Evolutionary conservation across 2,797 vertebrate species (phyloP).

Genomic region (Numenius phaeopus): DNA sequence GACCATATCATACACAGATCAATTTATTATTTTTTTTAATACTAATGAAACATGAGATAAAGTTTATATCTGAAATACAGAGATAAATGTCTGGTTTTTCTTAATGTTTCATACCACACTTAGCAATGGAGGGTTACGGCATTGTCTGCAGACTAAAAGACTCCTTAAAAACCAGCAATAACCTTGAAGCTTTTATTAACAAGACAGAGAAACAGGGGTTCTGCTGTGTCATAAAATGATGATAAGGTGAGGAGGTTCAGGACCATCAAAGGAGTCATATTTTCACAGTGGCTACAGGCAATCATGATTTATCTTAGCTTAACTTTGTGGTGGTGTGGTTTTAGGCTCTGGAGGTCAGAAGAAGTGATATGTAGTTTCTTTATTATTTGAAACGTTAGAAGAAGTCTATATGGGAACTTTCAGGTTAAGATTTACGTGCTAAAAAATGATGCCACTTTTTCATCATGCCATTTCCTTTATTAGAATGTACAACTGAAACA

Average conservation of each 20-base stretch:
- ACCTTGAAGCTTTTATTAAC: conserved; percentile 30
- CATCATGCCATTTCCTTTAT: neutral
- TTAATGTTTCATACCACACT: neutral
- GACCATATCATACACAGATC: neutral
- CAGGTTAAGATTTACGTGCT: neutral
- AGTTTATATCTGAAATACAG: neutral
- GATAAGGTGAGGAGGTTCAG: neutral
- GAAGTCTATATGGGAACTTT: neutral
- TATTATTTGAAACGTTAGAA: neutral
- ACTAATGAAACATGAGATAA: neutral
- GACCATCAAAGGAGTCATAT: neutral
- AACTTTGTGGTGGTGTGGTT: neutral
- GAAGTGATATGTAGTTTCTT: neutral
- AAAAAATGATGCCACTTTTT: neutral
- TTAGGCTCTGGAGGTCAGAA: neutral
- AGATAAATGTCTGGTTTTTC: conserved; percentile 18
- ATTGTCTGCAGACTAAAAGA: conserved; percentile 11
- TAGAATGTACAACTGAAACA: neutral
- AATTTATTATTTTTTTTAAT: neutral
- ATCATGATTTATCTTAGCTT: conserved; percentile 4
- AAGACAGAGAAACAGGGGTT: neutral
- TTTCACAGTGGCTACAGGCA: neutral
- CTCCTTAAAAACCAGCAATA: conserved; percentile 35
- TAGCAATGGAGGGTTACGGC: neutral
- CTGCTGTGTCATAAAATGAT: neutral